A percentile compares a stretch with the other conserved stretches of the same genome.
phyloP scores from a whole-genome alignment of 2,888 invertebrate genomes.

The Parapristionchus giblindavisi region DNA sequence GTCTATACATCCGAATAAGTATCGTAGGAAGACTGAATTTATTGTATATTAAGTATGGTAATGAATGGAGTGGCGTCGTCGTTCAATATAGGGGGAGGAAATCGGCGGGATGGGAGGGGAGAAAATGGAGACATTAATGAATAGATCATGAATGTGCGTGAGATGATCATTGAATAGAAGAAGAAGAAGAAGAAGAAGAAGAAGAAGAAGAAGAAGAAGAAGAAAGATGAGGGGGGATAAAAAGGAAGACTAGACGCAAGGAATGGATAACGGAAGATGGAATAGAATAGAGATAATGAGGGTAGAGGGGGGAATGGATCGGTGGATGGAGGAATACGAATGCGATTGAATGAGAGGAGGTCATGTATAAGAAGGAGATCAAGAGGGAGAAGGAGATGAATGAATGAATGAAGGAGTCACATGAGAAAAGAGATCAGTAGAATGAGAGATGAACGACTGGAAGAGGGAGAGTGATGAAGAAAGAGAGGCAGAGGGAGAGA shows the following conservation, averaged over 20 bases:
- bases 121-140: conserved; percentile 23
- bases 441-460: too few relatives aligned
- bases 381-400: background rate
- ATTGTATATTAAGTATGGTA: too few relatives aligned
- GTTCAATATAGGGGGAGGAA: too few relatives aligned
- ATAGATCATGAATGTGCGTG: conserved; percentile 2
- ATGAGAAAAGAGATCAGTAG: background rate
- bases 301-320: background rate
- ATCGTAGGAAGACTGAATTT: too few relatives aligned
- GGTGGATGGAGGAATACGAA: conserved; percentile 19
- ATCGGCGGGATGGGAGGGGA: background rate
- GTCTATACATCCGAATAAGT: too few relatives aligned
- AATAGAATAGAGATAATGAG: conserved; percentile 8
- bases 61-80: too few relatives aligned
- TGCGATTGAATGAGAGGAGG: conserved; percentile 22
- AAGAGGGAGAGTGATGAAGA: background rate
- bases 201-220: conserved; percentile 7
- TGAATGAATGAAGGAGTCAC: background rate
- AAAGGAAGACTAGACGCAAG: background rate
- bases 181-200: conserved; percentile 36
- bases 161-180: conserved; percentile 20
- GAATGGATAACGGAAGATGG: background rate
- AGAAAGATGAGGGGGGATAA: conserved; percentile 3
- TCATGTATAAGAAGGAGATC: background rate
- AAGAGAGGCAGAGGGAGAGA: background rate